A percentile compares a stretch with the other conserved stretches of the same genome.
Evolutionary conservation across 2,888 invertebrate genomes (phyloP).

Genomic region (Drosophila demipolita): DNA sequence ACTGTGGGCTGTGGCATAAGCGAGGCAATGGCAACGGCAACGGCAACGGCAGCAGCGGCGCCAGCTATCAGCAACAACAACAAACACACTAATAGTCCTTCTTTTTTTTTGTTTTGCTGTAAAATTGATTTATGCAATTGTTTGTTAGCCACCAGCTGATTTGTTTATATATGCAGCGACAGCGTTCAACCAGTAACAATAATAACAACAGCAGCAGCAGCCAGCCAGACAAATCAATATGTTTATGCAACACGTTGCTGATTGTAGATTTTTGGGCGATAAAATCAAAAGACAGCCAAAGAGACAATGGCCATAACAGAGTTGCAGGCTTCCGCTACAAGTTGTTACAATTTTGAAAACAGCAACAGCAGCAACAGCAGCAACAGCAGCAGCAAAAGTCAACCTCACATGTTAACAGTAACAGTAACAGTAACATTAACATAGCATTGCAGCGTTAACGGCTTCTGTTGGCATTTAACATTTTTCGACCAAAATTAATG

Average conservation of each 20-base stretch:
- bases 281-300: conserved; percentile 63
- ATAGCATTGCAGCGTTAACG: conserved; percentile 1
- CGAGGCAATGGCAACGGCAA: conserved; percentile 5
- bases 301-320: conserved; percentile 59
- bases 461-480: conserved; percentile 36
- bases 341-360: conserved; percentile 59
- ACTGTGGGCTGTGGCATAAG: conserved; percentile 63
- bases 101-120: conserved; percentile 46
- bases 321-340: conserved; percentile 68
- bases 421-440: neutral
- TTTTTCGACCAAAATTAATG: conserved; percentile 60
- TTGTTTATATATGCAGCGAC: conserved; percentile 74
- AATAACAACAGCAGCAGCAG: conserved; percentile 27
- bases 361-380: conserved; percentile 2
- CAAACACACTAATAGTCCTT: conserved; percentile 8
- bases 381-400: conserved; percentile 2
- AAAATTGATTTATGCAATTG: conserved; percentile 81
- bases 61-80: conserved; percentile 13
- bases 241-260: conserved; percentile 73
- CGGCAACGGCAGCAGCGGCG: conserved; percentile 16
- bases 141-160: conserved; percentile 73
- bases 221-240: conserved; percentile 67
- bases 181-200: conserved; percentile 42
- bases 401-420: conserved; percentile 6
- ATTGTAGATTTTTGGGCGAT: conserved; percentile 65